Conservation (phyloP, 2,888 invertebrate species). For the Agrochola lychnidis region DNA sequence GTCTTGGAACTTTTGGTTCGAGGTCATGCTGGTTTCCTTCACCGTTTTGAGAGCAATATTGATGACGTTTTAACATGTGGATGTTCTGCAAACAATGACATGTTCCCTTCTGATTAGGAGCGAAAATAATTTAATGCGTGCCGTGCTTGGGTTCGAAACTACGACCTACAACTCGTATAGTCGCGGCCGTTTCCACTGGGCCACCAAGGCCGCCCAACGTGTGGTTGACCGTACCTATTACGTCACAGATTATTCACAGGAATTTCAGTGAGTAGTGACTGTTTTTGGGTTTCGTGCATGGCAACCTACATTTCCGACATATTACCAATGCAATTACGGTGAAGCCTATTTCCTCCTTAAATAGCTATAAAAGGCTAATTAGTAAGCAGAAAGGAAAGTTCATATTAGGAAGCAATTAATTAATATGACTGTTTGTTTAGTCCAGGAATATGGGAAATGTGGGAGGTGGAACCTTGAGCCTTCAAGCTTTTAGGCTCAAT, state of each 20-base stretch:
- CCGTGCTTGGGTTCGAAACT: neutral
- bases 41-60: neutral
- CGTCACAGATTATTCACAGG: conserved; percentile 9
- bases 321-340: too few species aligned
- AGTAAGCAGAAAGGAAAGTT: neutral
- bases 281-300: too few species aligned
- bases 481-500: too few species aligned
- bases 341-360: neutral
- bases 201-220: neutral
- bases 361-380: neutral
- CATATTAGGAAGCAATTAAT: neutral
- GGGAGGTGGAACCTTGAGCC: neutral
- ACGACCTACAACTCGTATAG: neutral
- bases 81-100: too few species aligned
- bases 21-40: neutral
- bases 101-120: too few species aligned
- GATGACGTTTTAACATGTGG: neutral
- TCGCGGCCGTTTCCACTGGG: neutral
- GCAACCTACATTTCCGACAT: neutral
- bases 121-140: neutral
- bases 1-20: neutral
- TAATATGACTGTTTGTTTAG: neutral
- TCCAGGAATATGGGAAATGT: conserved; percentile 3
- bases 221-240: neutral
- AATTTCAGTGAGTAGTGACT: neutral